These are phyloP conservation scores for Intellagama lesueurii DNA, from an alignment of 2,797 vertebrate species.

Conservation along the genomic window DNA sequence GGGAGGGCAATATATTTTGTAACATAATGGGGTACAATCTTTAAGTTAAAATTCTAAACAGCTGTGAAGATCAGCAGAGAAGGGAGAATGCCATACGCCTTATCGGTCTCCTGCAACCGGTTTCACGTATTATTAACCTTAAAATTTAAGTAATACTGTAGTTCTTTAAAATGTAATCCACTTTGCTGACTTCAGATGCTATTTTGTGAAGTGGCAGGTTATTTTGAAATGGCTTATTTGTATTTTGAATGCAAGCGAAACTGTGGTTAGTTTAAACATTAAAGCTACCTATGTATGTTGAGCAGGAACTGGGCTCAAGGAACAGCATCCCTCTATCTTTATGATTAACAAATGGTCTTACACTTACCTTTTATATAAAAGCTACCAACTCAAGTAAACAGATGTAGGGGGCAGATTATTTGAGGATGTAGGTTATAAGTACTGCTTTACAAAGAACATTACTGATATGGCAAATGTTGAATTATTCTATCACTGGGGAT, in stretches of 20 bases:
- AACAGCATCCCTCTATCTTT: background rate
- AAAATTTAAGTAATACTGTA: background rate
- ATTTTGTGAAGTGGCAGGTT: background rate
- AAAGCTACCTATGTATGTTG: background rate
- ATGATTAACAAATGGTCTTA: background rate
- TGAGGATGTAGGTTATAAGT: background rate
- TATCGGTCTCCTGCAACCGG: background rate
- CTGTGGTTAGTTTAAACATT: no score
- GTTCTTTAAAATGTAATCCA: background rate
- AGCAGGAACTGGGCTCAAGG: background rate
- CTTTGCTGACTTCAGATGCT: background rate
- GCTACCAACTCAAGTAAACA: background rate
- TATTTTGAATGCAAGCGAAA: constrained; percentile 2
- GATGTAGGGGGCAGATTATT: background rate
- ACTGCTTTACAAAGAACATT: background rate
- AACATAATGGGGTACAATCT: background rate
- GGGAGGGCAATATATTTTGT: background rate
- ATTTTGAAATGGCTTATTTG: background rate
- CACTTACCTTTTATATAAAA: background rate
- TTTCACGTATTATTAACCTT: background rate
- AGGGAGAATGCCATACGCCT: background rate
- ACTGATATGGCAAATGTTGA: background rate
- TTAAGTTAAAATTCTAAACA: background rate
- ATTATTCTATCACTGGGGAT: background rate
- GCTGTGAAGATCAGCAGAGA: background rate